phyloP scores from a whole-genome alignment of 92 coral and sea anemone genomes.

The Parazoanthus swiftii region DNA sequence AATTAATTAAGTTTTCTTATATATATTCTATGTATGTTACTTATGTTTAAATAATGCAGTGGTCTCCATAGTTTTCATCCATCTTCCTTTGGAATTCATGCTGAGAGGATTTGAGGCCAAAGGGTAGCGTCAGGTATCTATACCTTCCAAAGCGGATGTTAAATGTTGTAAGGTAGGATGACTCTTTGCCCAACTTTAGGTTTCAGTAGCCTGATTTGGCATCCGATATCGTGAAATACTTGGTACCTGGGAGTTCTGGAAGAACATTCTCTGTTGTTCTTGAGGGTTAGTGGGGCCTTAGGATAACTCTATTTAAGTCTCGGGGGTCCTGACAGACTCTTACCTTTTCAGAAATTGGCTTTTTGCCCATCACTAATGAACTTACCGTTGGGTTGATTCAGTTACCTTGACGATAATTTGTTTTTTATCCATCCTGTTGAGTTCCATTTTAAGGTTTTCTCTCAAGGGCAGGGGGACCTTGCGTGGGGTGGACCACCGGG shows the following conservation, averaged over 20 bases:
- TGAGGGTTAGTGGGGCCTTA: constrained; percentile 19
- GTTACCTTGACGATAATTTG: neutral
- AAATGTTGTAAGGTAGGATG: neutral
- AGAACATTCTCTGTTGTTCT: neutral
- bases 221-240: neutral
- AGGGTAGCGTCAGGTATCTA: constrained; percentile 2
- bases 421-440: neutral
- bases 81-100: constrained; percentile 6
- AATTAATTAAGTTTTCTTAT: no score
- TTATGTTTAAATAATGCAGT: no score
- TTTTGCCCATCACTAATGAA: neutral
- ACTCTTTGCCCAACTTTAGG: neutral
- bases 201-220: neutral
- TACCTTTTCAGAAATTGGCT: neutral
- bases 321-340: constrained; percentile 3
- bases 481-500: constrained; percentile 13
- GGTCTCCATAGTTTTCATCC: neutral
- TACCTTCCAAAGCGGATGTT: neutral
- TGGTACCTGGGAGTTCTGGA: neutral
- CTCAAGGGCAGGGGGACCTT: neutral
- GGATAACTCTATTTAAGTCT: constrained; percentile 5
- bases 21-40: no score
- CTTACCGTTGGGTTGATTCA: neutral
- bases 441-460: neutral
- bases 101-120: neutral